Evolutionary conservation across 2,888 invertebrate genomes (phyloP), one percentile per base, ranked within the genome.

Genomic region (Trichopria drosophilae): DNA sequence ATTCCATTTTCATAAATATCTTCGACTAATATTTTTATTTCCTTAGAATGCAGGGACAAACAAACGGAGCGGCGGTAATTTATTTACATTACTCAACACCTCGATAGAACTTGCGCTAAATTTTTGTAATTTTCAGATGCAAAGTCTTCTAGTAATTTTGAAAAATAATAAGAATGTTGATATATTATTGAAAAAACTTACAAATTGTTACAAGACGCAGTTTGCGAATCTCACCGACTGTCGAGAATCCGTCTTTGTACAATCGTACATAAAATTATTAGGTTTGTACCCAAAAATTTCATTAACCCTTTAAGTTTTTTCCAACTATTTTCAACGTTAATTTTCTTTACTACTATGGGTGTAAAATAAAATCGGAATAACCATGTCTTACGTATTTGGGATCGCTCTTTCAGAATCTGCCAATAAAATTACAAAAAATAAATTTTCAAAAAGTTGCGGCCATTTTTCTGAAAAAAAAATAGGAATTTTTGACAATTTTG

Each of bases 1-100:
- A 52, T 29, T 41, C 50, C 19, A 43, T 50, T 52, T 44, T 18
- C 12, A 41, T 45, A 23, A 28, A 39, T 19, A 18, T 35, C 37
- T 41, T 43, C 24, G 20, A 34, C 44, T 20, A 39, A 46, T 10
- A 43, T 32, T 15, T 4, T 24, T 32, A 32, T 47, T 61, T 56
- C 75, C 80, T 19, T 72, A 86, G 86, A 61, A 83, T 85, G 80
- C 78, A 87, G 28, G 86, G 86, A 1, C 78, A 83, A 45, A 81
- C 81, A 58, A 79, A 81, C 45, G 87, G 86, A 55, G 85, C 86
- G 18, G 82, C 86, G 1, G 84, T 85, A 72, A 82, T 82, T 80
- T n/a, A n/a, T n/a, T n/a, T n/a, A n/a, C n/a, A n/a, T n/a, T n/a
- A n/a, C n/a, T n/a, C n/a, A n/a, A n/a, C n/a, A n/a, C n/a, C n/a